Percentiles rank a stretch among this genome's conserved stretches.
Evolutionary conservation across 1,140 invertebrate genomes (phyloP).

Genomic region (Macrocentrus cingulum): DNA sequence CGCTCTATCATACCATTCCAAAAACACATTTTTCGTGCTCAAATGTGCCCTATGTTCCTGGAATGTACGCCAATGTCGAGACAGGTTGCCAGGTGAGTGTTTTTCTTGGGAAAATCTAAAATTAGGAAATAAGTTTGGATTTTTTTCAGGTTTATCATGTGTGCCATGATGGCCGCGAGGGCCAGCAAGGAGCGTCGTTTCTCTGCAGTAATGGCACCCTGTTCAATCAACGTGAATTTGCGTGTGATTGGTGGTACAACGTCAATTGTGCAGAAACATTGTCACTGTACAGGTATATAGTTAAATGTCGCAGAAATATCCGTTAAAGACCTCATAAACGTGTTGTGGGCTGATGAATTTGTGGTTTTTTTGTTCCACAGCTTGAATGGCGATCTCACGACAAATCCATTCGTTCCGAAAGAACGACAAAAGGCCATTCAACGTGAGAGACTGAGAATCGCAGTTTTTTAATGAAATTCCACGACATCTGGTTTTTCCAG

Average conservation of each 20-base stretch:
- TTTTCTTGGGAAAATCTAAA: background rate
- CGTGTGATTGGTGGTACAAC: constrained; percentile 93
- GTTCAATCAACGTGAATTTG: constrained; percentile 84
- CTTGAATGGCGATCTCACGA: constrained; percentile 74
- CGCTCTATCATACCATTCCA: constrained; percentile 74
- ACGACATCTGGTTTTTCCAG: too few relatives aligned
- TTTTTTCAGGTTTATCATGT: constrained; percentile 74
- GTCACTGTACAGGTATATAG: constrained; percentile 64
- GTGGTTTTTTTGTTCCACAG: constrained; percentile 61
- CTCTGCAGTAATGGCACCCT: constrained; percentile 87
- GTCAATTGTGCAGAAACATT: constrained; percentile 76
- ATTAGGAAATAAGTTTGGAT: constrained; percentile 1
- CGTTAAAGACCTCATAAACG: background rate
- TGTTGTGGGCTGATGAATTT: constrained; percentile 28
- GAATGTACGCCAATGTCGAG: constrained; percentile 86
- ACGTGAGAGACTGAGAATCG: constrained; percentile 39
- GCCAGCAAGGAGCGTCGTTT: constrained; percentile 77
- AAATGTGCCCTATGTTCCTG: constrained; percentile 73
- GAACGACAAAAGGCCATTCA: constrained; percentile 61
- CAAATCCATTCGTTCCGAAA: constrained; percentile 78
- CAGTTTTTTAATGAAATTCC: constrained; percentile 31
- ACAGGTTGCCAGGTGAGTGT: constrained; percentile 76
- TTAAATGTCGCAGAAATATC: background rate
- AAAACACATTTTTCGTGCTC: constrained; percentile 78
- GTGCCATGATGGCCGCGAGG: constrained; percentile 80